These are phyloP conservation scores for Falco punctatus DNA, from an alignment of 2,113 vertebrate genomes.

Conservation along the genomic window DNA sequence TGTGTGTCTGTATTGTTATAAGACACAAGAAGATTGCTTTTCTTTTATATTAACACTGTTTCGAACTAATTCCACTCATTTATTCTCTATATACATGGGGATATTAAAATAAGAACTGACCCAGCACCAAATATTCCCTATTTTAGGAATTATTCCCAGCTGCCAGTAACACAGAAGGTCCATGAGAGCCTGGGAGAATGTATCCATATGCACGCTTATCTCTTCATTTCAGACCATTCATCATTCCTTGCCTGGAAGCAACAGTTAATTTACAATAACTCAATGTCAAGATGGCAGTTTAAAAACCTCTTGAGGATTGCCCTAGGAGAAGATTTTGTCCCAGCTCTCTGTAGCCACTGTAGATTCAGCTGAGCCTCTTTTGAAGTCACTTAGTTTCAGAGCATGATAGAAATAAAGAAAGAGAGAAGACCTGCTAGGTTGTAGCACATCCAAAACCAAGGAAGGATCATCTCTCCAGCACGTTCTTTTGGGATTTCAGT, in stretches of 20 bases:
- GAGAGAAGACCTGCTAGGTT: not conserved
- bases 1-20: not conserved
- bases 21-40: not conserved
- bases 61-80: not conserved
- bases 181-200: slow-evolving; percentile 42
- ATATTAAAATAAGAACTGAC: not conserved
- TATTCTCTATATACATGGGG: not conserved
- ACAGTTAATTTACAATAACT: slow-evolving; percentile 58
- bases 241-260: slow-evolving; percentile 20
- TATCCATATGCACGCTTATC: slow-evolving; percentile 5
- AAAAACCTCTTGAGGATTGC: slow-evolving; percentile 30
- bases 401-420: not conserved
- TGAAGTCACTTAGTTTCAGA: not conserved
- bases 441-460: not conserved
- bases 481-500: not conserved
- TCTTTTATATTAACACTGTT: not conserved
- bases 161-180: slow-evolving; percentile 4
- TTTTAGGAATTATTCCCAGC: slow-evolving; percentile 32
- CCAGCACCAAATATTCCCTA: not conserved
- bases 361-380: slow-evolving; percentile 9
- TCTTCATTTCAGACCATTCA: slow-evolving; percentile 36
- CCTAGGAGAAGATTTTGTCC: slow-evolving; percentile 49
- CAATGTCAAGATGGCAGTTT: slow-evolving; percentile 5
- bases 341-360: not conserved
- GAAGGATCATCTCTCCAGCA: not conserved